Percentiles rank a stretch among this genome's conserved stretches.
Evolutionary conservation across 2,888 invertebrate species (phyloP).

Genomic region (Coronaproctus castanopsis): DNA sequence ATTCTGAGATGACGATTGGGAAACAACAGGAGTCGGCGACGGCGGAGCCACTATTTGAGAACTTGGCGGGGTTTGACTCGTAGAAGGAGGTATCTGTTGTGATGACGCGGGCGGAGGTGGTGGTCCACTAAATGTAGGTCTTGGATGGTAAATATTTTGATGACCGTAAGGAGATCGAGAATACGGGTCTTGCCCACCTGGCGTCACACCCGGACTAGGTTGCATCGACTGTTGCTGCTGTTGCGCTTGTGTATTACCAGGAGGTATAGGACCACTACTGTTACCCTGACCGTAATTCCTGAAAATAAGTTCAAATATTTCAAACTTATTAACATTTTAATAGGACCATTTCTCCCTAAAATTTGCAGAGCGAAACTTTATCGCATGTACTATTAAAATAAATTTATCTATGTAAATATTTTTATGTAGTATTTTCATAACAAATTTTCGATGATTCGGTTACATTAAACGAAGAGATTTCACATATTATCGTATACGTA

Average conservation of each 20-base stretch:
- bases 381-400: too few species aligned
- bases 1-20: constrained; percentile 7
- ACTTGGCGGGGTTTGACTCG: not conserved
- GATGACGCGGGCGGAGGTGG: constrained; percentile 1
- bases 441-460: too few species aligned
- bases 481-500: too few species aligned
- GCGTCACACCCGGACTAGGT: constrained; percentile 13
- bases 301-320: constrained; percentile 12
- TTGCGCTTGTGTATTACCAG: constrained; percentile 6
- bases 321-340: too few species aligned
- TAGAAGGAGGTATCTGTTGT: constrained; percentile 1
- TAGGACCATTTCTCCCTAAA: too few species aligned
- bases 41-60: constrained; percentile 9
- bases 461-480: too few species aligned
- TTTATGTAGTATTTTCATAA: too few species aligned
- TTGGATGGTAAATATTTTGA: constrained; percentile 22
- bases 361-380: too few species aligned
- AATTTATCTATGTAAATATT: constrained; percentile 25
- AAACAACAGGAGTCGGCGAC: constrained; percentile 7
- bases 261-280: constrained; percentile 15
- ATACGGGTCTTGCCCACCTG: constrained; percentile 28
- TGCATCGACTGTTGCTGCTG: constrained; percentile 5
- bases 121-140: constrained; percentile 19
- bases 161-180: constrained; percentile 25
- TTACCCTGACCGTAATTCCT: constrained; percentile 26